These are phyloP conservation scores for Melanerpes formicivorus DNA, from an alignment of 2,113 vertebrate species.

Conservation along the genomic window DNA sequence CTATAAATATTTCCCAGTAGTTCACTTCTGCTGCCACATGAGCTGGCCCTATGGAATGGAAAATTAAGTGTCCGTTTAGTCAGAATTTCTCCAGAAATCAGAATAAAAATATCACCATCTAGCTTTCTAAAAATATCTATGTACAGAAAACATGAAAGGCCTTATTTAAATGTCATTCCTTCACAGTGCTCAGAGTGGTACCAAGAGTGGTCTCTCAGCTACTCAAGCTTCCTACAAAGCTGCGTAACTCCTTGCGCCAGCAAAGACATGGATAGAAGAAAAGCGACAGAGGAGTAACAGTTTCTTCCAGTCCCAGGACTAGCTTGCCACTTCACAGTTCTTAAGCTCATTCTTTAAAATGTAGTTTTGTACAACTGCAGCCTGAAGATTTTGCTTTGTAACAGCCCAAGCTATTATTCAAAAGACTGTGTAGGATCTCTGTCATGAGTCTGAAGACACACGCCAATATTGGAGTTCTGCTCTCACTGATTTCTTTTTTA, in stretches of 20 bases:
- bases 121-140: constrained; percentile 42
- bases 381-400: not conserved
- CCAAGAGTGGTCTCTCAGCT: not conserved
- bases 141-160: not conserved
- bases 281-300: not conserved
- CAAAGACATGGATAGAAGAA: not conserved
- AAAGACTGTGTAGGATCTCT: not conserved
- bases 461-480: not conserved
- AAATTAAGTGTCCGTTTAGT: constrained; percentile 21
- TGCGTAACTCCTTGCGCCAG: not conserved
- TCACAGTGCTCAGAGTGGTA: not conserved
- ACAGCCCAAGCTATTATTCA: not conserved
- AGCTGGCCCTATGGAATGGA: constrained; percentile 34
- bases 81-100: constrained; percentile 35
- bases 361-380: not conserved
- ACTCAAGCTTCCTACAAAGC: not conserved
- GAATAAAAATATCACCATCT: constrained; percentile 39
- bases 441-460: not conserved
- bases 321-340: not conserved
- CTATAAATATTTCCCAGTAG: constrained; percentile 47
- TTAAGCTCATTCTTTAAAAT: not conserved
- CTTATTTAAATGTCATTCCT: not conserved
- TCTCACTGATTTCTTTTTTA: not conserved
- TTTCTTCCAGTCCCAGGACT: not conserved
- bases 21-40: not conserved